Conservation (phyloP, 2,797 vertebrate genomes). For the Crocidura indochinensis region DNA sequence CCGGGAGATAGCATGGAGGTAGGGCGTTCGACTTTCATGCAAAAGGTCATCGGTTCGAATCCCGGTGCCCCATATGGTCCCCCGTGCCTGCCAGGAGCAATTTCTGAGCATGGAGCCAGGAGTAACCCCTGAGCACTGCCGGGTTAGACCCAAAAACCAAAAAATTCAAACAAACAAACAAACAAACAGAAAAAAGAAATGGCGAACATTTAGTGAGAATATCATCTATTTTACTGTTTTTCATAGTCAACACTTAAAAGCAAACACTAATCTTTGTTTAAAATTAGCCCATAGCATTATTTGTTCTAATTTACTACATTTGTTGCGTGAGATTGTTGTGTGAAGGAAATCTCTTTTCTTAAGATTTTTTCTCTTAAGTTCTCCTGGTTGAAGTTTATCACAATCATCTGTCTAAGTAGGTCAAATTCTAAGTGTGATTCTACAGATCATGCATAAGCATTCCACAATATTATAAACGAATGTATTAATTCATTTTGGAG, state of each 20-base stretch:
- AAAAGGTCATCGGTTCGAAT: too few species aligned
- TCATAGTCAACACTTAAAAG: constrained; percentile 41
- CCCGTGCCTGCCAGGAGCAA: too few species aligned
- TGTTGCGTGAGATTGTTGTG: constrained; percentile 8
- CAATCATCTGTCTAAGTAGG: constrained; percentile 49
- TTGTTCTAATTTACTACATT: constrained; percentile 47
- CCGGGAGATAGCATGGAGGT: too few species aligned
- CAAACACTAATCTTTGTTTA: constrained; percentile 60
- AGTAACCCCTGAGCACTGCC: too few species aligned
- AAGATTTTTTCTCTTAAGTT: too few species aligned
- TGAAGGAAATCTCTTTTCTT: too few species aligned
- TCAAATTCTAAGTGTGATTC: constrained; percentile 53
- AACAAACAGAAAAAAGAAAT: too few species aligned
- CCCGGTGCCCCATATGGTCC: too few species aligned
- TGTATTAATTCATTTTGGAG: constrained; percentile 58
- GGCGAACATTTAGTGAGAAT: constrained; percentile 8
- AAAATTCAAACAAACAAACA: too few species aligned
- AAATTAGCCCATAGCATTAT: constrained; percentile 11
- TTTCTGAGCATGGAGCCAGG: too few species aligned
- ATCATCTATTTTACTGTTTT: constrained; percentile 46
- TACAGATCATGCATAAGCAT: constrained; percentile 47
- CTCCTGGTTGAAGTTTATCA: constrained; percentile 18
- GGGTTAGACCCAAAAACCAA: too few species aligned
- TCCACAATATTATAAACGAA: constrained; percentile 43
- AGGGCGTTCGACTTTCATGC: too few species aligned